Conservation (phyloP, 2,888 invertebrate genomes). For the Aethes cnicana region DNA sequence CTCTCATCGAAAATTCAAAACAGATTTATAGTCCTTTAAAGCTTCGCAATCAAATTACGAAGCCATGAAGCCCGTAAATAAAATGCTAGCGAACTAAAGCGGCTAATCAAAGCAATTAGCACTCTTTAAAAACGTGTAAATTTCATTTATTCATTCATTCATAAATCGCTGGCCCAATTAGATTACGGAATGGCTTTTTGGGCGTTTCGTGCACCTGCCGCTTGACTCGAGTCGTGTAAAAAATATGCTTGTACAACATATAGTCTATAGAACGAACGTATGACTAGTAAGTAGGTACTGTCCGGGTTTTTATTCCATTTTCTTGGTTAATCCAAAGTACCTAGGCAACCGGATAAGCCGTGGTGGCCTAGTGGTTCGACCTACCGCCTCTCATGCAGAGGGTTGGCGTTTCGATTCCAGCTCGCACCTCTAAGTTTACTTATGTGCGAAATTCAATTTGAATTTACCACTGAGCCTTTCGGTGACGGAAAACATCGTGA, state of each 20-base stretch:
- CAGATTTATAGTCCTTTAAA: not conserved
- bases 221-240: conserved; percentile 12
- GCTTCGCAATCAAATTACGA: conserved; percentile 10
- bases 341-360: too few relatives aligned
- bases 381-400: too few relatives aligned
- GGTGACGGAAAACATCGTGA: too few relatives aligned
- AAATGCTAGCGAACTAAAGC: conserved; percentile 4
- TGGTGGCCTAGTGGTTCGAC: too few relatives aligned
- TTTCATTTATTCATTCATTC: conserved; percentile 23
- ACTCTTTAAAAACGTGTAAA: conserved; percentile 21
- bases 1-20: not conserved
- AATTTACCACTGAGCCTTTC: too few relatives aligned
- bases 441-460: too few relatives aligned
- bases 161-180: conserved; percentile 29
- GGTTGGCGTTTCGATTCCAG: too few relatives aligned
- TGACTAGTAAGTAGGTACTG: not conserved
- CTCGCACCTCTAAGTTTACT: too few relatives aligned
- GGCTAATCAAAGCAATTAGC: conserved; percentile 24
- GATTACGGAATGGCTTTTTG: conserved; percentile 18
- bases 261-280: not conserved
- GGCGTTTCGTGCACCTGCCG: conserved; percentile 20
- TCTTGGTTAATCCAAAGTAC: too few relatives aligned
- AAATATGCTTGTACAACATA: conserved; percentile 26
- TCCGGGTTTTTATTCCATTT: not conserved
- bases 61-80: not conserved